Evolutionary conservation across 2,113 vertebrate species (phyloP).

Genomic region (Motacilla alba): DNA sequence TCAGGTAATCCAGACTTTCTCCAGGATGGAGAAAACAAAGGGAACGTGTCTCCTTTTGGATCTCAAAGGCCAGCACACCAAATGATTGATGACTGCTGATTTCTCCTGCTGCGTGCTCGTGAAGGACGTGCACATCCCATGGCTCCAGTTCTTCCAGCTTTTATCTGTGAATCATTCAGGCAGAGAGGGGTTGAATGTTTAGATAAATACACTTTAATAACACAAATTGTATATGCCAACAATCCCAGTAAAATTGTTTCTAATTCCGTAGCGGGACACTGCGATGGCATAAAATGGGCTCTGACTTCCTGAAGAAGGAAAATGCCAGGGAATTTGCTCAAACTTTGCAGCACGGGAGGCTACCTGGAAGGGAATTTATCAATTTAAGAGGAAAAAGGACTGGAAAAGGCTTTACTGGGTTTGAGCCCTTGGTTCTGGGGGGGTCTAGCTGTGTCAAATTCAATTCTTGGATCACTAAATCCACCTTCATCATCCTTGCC

Average conservation of each 20-base stretch:
- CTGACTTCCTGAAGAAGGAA: background rate
- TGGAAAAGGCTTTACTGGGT: background rate
- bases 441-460: background rate
- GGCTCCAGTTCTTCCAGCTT: background rate
- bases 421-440: background rate
- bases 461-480: background rate
- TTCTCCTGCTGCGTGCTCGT: background rate
- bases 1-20: background rate
- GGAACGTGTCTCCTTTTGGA: background rate
- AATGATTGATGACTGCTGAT: background rate
- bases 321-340: background rate
- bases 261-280: background rate
- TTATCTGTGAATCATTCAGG: background rate
- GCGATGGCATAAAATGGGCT: background rate
- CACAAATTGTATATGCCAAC: background rate
- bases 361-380: background rate
- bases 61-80: background rate
- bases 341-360: background rate
- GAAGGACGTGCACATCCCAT: background rate
- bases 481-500: background rate
- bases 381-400: background rate
- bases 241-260: background rate
- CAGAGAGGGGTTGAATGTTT: background rate
- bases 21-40: background rate
- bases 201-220: background rate